Base-by-base conservation (phyloP, 1,140 invertebrate species). In the Drosophila ambigua region DNA sequence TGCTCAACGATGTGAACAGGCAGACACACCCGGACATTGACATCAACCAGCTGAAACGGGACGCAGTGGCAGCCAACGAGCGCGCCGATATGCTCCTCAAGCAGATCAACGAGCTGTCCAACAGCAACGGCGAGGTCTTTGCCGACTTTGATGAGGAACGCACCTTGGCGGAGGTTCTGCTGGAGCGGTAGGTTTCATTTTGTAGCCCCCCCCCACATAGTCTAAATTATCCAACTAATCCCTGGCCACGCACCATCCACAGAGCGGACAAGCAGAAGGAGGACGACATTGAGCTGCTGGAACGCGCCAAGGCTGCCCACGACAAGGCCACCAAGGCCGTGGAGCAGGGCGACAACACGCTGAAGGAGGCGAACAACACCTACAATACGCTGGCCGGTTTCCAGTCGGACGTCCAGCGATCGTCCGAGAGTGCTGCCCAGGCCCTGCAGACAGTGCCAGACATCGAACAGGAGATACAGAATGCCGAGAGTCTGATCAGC, bases 301-400 rank as follows among this genome's bases (percentile, higher is more conserved):
- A 92, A 0, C 94, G 95, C n/a, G 93, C 96, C n/a, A 92, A 94
- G 23, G 93, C 95, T 9, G 95, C 97, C 0, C 94, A 96, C 39
- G 94, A 93, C 0, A 95, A 94, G 82, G 97, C 97, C 0, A 94
- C 95, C 59, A 94, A 96, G 59, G 97, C 98, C 23, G 96, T 98
- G 0, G 93, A 95, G 67, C 93, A 95, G 49, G 97, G 97, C 11
- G 96, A 98, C 77, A 95, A 96, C 72, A 98, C 97, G 0, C 93
- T 98, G 0, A 94, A 95, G 77, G 96, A 98, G 90, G 98, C 98
- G 2, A 95, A 97, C 77, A 94, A 96, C 51, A 99, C 97, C 5
- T 95, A 97, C 53, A 93, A 96, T 62, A 98, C 96, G 2, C 46
- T 87, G 7, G 63, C 72, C 96, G 97, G 96, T 90, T 99, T 99